Evolutionary conservation across 1,140 invertebrate species (phyloP).

Genomic region (Odontomachus brunneus): DNA sequence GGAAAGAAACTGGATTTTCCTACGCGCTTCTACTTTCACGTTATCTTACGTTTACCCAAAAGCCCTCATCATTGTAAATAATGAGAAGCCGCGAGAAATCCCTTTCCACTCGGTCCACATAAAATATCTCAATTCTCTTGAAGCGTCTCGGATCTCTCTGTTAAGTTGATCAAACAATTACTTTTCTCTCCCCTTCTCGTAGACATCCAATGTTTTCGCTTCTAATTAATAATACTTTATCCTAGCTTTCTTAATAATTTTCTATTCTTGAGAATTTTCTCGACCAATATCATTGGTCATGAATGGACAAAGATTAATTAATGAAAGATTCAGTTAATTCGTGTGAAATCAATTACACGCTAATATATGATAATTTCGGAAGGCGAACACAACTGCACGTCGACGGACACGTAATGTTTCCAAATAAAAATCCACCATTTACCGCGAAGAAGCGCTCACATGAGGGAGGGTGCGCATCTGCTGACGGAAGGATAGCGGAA

Average conservation of each 20-base stretch:
- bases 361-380: constrained; percentile 27
- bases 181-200: too few species aligned
- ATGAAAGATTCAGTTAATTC: too few species aligned
- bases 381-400: constrained; percentile 21
- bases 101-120: neutral
- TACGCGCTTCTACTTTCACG: neutral
- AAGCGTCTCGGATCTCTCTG: neutral
- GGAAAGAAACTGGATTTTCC: neutral
- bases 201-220: too few species aligned
- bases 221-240: too few species aligned
- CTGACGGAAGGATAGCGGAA: constrained; percentile 62
- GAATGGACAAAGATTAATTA: too few species aligned
- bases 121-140: neutral
- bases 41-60: neutral
- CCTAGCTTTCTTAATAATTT: too few species aligned
- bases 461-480: constrained; percentile 49
- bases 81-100: neutral
- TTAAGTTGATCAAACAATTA: neutral
- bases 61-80: neutral
- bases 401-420: neutral
- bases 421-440: constrained; percentile 14
- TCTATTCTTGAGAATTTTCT: too few species aligned
- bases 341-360: too few species aligned
- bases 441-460: constrained; percentile 27
- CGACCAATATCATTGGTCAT: too few species aligned